Evolutionary conservation across 2,113 vertebrate species (phyloP), one percentile per base, ranked within the genome.

Genomic region (Tetrax tetrax): DNA sequence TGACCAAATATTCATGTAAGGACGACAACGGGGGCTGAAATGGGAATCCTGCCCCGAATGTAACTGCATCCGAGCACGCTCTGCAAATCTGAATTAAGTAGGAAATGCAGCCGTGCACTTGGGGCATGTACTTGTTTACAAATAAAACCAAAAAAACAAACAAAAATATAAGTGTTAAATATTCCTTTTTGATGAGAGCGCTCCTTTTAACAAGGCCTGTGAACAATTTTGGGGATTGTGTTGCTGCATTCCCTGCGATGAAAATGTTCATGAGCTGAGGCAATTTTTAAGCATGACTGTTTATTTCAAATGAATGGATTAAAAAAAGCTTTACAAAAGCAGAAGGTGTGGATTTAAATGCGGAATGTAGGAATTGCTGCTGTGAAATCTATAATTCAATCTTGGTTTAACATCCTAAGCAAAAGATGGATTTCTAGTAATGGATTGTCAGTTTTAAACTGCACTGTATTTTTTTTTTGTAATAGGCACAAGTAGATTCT

Each of bases 341-440:
- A 95, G 78, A 94, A 95, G 54, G 78, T 80, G 61, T 47, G 68
- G 45, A 77, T 93, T 94, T 76, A 87, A 90, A 96, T 16, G 59
- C 53, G 50, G 61, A 95, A 64, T 13, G 61, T 41, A 61, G 12
- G 63, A 75, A 68, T 12, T 89, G 85, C 79, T 95, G 56, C 74
- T 82, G 69, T 48, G 72, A 87, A 70, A 96, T 93, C 97, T 97
- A 61, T 93, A 98, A 97, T 94, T 96, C 93, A 96, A 96, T 97
- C 93, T 97, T 77, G 91, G 88, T 96, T 97, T 97, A 97, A 91
- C 93, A 94, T 78, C 63, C 89, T 63, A 53, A 90, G 83, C 53
- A 89, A 97, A 93, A 91, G 87, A 84, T 84, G 93, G 94, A 81
- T 96, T 96, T 95, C 71, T 82, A 76, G 91, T 88, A 95, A 96